phyloP scores from a whole-genome alignment of 1,140 invertebrate genomes.

The Caerostris darwini region DNA sequence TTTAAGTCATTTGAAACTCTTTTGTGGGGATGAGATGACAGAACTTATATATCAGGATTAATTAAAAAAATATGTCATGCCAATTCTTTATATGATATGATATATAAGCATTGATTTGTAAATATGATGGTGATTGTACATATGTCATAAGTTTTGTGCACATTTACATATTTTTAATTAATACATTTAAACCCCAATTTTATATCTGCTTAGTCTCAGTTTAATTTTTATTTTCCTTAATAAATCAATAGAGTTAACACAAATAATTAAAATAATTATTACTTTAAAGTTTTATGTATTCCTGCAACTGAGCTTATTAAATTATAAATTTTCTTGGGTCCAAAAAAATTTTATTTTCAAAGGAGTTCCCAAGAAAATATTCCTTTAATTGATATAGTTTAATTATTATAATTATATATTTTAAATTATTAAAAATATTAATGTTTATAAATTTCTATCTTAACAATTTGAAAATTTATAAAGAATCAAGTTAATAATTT shows the following conservation, averaged over 20 bases:
- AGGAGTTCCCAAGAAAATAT: too few relatives aligned
- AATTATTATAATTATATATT: too few relatives aligned
- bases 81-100: background rate
- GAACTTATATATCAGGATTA: background rate
- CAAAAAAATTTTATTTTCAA: too few relatives aligned
- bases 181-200: background rate
- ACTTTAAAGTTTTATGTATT: background rate
- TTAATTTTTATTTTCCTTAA: background rate
- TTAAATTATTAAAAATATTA: too few relatives aligned
- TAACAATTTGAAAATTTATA: too few relatives aligned
- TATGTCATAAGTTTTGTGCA: background rate
- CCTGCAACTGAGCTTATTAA: too few relatives aligned
- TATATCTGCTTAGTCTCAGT: background rate
- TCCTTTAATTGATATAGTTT: too few relatives aligned
- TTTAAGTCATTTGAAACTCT: conserved; percentile 66
- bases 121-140: background rate
- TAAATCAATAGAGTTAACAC: background rate
- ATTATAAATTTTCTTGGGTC: too few relatives aligned
- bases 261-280: too few relatives aligned
- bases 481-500: too few relatives aligned
- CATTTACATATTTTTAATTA: background rate
- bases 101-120: conserved; percentile 3
- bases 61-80: background rate
- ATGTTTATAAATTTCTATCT: too few relatives aligned
- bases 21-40: background rate